These are phyloP conservation scores for Spizaetus ornatus DNA, from an alignment of 2,113 vertebrate species.

Conservation along the genomic window DNA sequence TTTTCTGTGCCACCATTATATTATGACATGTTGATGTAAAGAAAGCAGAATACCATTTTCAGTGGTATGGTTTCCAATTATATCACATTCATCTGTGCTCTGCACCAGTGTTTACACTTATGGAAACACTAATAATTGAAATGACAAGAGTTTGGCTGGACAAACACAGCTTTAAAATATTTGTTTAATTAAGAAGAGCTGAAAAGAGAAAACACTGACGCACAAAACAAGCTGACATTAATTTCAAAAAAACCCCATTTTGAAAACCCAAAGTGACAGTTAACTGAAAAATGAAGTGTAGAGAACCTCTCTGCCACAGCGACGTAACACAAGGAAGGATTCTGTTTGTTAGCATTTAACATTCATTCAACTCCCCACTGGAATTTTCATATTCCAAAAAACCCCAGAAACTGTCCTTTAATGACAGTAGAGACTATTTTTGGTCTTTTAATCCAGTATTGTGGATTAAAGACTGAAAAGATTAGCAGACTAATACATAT, in stretches of 20 bases:
- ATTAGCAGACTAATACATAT: not conserved
- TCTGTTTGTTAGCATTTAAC: not conserved
- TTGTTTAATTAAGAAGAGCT: slow-evolving; percentile 10
- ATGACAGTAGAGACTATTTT: not conserved
- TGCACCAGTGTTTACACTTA: not conserved
- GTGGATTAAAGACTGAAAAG: slow-evolving; percentile 2
- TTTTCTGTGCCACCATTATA: not conserved
- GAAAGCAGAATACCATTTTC: not conserved
- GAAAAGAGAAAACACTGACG: not conserved
- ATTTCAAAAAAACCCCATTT: not conserved
- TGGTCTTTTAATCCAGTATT: not conserved
- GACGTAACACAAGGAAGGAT: not conserved
- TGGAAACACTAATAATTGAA: not conserved
- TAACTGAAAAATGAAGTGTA: not conserved
- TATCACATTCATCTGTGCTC: not conserved
- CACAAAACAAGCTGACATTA: not conserved
- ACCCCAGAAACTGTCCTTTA: not conserved
- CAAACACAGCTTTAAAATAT: slow-evolving; percentile 32
- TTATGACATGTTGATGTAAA: not conserved
- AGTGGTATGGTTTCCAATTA: not conserved
- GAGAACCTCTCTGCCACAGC: not conserved
- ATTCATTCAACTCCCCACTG: not conserved
- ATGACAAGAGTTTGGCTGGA: slow-evolving; percentile 27
- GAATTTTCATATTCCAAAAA: not conserved
- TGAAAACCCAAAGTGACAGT: not conserved